Base-by-base conservation (phyloP, 2,797 vertebrate genomes). In the Acrossocheilus wenchowensis region DNA sequence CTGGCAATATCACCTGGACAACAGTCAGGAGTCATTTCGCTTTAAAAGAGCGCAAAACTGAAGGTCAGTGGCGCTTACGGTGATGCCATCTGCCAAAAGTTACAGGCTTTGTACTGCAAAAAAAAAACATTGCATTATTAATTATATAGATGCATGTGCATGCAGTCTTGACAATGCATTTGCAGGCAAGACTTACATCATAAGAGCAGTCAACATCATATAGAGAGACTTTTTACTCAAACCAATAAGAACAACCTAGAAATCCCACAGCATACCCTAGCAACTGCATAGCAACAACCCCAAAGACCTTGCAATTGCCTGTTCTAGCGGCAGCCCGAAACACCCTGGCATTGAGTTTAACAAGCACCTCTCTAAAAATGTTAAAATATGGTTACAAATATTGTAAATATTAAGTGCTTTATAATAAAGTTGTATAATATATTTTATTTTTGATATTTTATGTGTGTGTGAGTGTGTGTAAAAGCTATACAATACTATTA, bases 1-100 rank as follows among this genome's bases (percentile, higher is more conserved):
- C 57, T 77, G 45, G 17, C 48, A 80, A 79, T 81, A 88, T 89
- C 41, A 69, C 68, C 75, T 89, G 87, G 80, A 41, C 48, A 60
- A 81, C 23, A 81, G n/a, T 84, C 21, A 69, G 50, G 71, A 72
- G 30, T 23, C 54, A 15, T 43, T 75, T 75, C 15, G 7, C n/a
- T 77, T 77, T 77, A 10, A 73, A 84, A 21, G 19, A 52, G 43
- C 11, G 19, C 11, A 50, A 34, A 48, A 74, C 68, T 66, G 69
- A 86, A 74, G 78, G 78, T 86, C 78, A 81, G 21, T 45, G 66
- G 21, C 3, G 48, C 23, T 68, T n/a, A 36, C 17, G 9, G 64
- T 48, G 12, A 62, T 36, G 39, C 45, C n/a, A 45, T 78, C 50
- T 71, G 77, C 19, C 52, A 36, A 71, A 72, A 57, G 2, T 34